Base-by-base conservation (phyloP, 1,140 invertebrate species). In the Caenorhabditis latens region DNA sequence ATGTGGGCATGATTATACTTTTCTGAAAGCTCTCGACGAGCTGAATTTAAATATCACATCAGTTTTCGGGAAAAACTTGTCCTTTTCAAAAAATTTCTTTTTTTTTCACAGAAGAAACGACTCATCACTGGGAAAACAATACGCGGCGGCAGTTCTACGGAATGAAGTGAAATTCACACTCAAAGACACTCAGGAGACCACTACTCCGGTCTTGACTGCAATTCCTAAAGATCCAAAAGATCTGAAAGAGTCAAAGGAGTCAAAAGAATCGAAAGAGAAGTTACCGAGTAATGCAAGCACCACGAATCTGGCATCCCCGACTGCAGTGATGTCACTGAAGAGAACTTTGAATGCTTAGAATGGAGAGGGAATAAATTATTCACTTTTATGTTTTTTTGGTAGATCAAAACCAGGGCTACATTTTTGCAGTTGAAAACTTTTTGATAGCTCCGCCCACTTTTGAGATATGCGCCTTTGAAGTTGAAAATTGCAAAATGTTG, bases 291-390 rank as follows among this genome's bases (percentile, higher is more conserved):
- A 2, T 4, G 46, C 11, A 19, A 79, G 46, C 46, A 48, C 50
- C 8, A 50, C 71, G n/a, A 79, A 79, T 50, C 9, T 79, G 4
- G 19, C 21, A 9, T 79, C 71, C 4, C 71, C 71, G 46, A 79
- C 71, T 46, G 71, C 71, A 32, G 21, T 50, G 0, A 79, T 79
- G 46, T 79, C 71, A 24, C n/a, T 79, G 6, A 79, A 79, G 21
- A 50, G 71, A 50, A 79, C 71, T 50, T 11, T 79, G 71, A 50
- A 79, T 79, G 71, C 61, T 32, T 63, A 58, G 55, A 58, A 19
- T 16, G 0, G 14, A 58, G 16, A 53, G 16, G 1, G 1, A 53
- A 53, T 9, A 53, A 53, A 53, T 53, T 16, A n/a, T n/a, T n/a
- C n/a, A n/a, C n/a, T n/a, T n/a, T n/a, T n/a, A n/a, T n/a, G 50